phyloP scores from a whole-genome alignment of 2,888 invertebrate genomes.

The Eueremaeus valkanovi region DNA sequence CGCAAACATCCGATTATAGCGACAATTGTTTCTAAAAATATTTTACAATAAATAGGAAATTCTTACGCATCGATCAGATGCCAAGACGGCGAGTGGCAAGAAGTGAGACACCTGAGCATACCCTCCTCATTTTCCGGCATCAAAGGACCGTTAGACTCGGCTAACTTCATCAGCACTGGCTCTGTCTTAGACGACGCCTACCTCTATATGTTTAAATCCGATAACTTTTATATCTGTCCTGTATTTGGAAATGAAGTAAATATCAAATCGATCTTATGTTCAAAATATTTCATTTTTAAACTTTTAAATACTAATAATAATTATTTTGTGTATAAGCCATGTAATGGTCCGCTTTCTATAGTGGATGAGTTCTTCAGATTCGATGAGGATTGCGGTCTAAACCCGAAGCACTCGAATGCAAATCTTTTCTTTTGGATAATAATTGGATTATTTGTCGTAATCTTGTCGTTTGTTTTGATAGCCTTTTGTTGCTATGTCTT shows the following conservation, averaged over 20 bases:
- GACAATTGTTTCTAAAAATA: not conserved
- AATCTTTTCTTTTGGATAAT: not conserved
- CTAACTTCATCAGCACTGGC: not conserved
- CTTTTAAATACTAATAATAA: not conserved
- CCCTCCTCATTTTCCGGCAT: slow-evolving; percentile 8
- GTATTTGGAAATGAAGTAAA: slow-evolving; percentile 30
- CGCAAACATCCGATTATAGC: too few species aligned
- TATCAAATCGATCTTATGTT: not conserved
- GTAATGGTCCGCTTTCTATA: slow-evolving; percentile 32
- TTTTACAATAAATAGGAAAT: slow-evolving; percentile 5
- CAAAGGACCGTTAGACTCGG: slow-evolving; percentile 30
- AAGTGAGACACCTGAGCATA: slow-evolving; percentile 30
- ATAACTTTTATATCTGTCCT: slow-evolving; percentile 22
- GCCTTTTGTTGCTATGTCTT: slow-evolving; percentile 1
- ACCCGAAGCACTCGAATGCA: too few species aligned
- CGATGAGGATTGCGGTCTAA: not conserved
- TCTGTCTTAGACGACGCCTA: not conserved
- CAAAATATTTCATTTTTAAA: not conserved
- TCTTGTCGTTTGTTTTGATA: not conserved
- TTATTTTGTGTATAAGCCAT: slow-evolving; percentile 29
- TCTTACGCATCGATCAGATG: slow-evolving; percentile 30
- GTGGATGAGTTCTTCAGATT: slow-evolving; percentile 33
- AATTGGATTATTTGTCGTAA: not conserved
- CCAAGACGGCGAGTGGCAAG: slow-evolving; percentile 24
- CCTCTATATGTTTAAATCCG: slow-evolving; percentile 20